Evolutionary conservation across 1,140 invertebrate species (phyloP), one percentile per base, ranked within the genome.

Genomic region (honey bee (Apis mellifera)): DNA sequence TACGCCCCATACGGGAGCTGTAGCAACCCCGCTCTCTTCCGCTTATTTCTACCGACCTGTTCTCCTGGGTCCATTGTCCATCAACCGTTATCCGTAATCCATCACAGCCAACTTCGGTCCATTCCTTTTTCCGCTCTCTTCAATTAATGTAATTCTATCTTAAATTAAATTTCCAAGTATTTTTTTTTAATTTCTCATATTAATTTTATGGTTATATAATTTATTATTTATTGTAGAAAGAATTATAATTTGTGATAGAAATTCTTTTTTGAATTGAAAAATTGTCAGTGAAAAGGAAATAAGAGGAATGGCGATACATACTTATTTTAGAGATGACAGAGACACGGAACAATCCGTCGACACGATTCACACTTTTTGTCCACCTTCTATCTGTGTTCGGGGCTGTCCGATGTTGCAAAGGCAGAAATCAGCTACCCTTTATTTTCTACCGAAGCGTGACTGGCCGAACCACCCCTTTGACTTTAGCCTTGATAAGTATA

Each of bases 401-500:
- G 26, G 23, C 2, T 42, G 21, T 8, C 9, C 50, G 19, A 1
- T 5, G 57, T 26, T 9, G 17, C 19, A 65, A 13, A 19, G 64
- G 57, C 42, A 52, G 50, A 79, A 72, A 52, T 32, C 42, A 62
- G 66, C 52, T 82, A 83, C 87, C 77, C 85, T 83, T 85, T 85
- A 89, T 89, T 89, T 75, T 32, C 64, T 87, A 84, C 79, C 84
- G 85, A 85, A 91, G 84, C 90, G 90, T 90, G 90, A 91, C 91
- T 91, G 87, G 84, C 68, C 79, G 74, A 79, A 64, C 83, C 90
- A 92, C 91, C 91, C 92, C 92, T 93, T 92, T 92, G 90, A 92
- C 92, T 92, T 91, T 89, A 91, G 90, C 92, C 90, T 89, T 88
- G 88, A 92, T 92, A 92, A 93, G 92, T 92, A 93, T 89, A 90